Percentiles rank a stretch among this genome's conserved stretches.
Evolutionary conservation across 2,797 vertebrate species (phyloP).

Genomic region (Pangasius sanitwongsei): DNA sequence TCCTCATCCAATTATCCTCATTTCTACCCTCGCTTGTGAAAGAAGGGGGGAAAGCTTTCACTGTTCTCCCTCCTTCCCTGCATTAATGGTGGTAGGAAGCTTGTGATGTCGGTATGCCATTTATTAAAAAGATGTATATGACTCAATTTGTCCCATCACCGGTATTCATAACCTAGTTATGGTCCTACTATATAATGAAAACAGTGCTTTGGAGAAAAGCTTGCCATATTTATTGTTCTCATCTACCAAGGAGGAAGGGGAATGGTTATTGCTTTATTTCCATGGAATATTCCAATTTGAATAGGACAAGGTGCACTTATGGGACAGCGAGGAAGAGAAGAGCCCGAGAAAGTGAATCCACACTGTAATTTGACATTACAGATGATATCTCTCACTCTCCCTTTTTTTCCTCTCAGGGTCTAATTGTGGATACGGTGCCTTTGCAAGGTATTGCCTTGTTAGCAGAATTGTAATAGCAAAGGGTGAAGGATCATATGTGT

Average conservation of each 20-base stretch:
- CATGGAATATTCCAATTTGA: slow-evolving; percentile 60
- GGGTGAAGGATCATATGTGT: slow-evolving; percentile 76
- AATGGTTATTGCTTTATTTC: slow-evolving; percentile 62
- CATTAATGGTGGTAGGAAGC: slow-evolving; percentile 56
- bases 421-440: slow-evolving; percentile 70
- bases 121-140: slow-evolving; percentile 65
- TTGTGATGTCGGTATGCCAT: slow-evolving; percentile 61
- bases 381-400: slow-evolving; percentile 56
- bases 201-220: slow-evolving; percentile 51
- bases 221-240: slow-evolving; percentile 63
- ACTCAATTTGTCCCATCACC: slow-evolving; percentile 64
- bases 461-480: slow-evolving; percentile 77
- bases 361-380: slow-evolving; percentile 60
- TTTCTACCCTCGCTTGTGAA: slow-evolving; percentile 38
- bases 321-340: slow-evolving; percentile 22
- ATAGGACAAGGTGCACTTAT: slow-evolving; percentile 45
- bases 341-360: slow-evolving; percentile 6
- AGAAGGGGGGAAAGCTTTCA: slow-evolving; percentile 23
- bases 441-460: slow-evolving; percentile 76
- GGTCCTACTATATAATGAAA: slow-evolving; percentile 55
- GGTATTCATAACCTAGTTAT: slow-evolving; percentile 67
- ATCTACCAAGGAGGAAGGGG: slow-evolving; percentile 42
- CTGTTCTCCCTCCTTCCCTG: slow-evolving; percentile 32
- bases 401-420: slow-evolving; percentile 50
- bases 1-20: slow-evolving; percentile 58